These are phyloP conservation scores for Brachionus angularis DNA, from an alignment of 1,140 invertebrate genomes.

Conservation along the genomic window DNA sequence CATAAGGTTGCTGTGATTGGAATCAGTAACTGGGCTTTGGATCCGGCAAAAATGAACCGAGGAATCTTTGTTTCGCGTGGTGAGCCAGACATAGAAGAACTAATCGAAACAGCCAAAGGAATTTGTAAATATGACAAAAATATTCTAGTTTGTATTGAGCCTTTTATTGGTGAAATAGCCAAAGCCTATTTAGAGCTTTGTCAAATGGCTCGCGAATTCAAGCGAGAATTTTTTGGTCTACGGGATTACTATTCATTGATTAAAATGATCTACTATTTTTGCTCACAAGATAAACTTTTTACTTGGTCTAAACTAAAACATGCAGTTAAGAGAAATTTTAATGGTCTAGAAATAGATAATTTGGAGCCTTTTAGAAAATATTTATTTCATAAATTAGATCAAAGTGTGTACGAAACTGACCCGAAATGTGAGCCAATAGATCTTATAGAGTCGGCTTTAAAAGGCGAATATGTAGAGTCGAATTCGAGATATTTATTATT, in stretches of 20 bases:
- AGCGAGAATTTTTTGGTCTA: slow-evolving; percentile 55
- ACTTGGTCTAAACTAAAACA: slow-evolving; percentile 48
- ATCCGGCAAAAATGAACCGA: slow-evolving; percentile 54
- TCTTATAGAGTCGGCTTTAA: slow-evolving; percentile 22
- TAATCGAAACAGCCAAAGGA: slow-evolving; percentile 49
- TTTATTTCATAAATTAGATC: slow-evolving; percentile 13
- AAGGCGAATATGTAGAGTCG: slow-evolving; percentile 20
- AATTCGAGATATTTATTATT: slow-evolving; percentile 23
- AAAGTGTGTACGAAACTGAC: slow-evolving; percentile 44
- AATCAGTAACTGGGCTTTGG: slow-evolving; percentile 55
- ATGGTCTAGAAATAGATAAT: slow-evolving; percentile 48
- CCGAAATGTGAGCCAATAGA: slow-evolving; percentile 41
- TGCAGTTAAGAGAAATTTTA: slow-evolving; percentile 51
- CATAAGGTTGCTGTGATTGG: slow-evolving; percentile 52
- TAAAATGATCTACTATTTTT: slow-evolving; percentile 51
- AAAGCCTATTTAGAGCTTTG: slow-evolving; percentile 49
- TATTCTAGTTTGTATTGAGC: slow-evolving; percentile 45
- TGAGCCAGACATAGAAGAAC: slow-evolving; percentile 49
- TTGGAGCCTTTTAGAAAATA: slow-evolving; percentile 47
- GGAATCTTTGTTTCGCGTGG: slow-evolving; percentile 52
- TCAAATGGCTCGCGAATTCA: slow-evolving; percentile 45
- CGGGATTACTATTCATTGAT: slow-evolving; percentile 56
- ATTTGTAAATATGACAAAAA: slow-evolving; percentile 48
- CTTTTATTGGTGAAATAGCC: slow-evolving; percentile 46
- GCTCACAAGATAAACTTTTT: slow-evolving; percentile 45